Base-by-base conservation (phyloP, 2,888 invertebrate genomes). In the Macrophya annulata region DNA sequence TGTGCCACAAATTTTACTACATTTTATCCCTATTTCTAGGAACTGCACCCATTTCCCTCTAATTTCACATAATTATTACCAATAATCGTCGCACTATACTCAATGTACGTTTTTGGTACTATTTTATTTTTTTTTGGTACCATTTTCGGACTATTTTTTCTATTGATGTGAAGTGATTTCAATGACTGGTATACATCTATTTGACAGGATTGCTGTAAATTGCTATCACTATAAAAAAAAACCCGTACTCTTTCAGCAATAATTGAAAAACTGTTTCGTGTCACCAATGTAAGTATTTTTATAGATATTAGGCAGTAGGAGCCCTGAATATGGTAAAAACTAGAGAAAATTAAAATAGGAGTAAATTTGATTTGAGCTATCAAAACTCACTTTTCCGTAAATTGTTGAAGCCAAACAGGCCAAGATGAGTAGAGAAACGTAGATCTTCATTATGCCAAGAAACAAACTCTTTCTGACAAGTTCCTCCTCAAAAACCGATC, bases 341-440 rank as follows among this genome's bases (percentile, higher is more conserved):
- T 2, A 37, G 40, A 40, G 43, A 3, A 12, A 45, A 45, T n/a
- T n/a, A 4, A 6, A 74, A 43, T 37, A 9, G 17, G 45, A 45
- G 17, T 37, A 40, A 79, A 17, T 17, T n/a, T n/a, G 37, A 25
- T 79, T 37, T 10, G 0, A 12, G 17, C 21, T 5, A 17, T 76
- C 5, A 4, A 84, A 74, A 86, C 88, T 87, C 85, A 89, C 89
- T 15, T 85, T 87, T 83, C 87, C 86, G 3, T 86, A 55, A 85
- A 84, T 81, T 12, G 85, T 82, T 15, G 84, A 76, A 21, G 77
- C 79, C 55, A 87, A 48, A 40, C 72, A 48, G 48, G 84, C 86
- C 6, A 86, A 21, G 51, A 85, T 51, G 37, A 84, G 40, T 43
- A 81, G 21, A 43, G 62, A 84, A 77, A 40, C 85, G 40, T 81